Evolutionary conservation across 1,140 invertebrate genomes (phyloP), one percentile per base, ranked within the genome.

Genomic region (Pteromalus puparum): DNA sequence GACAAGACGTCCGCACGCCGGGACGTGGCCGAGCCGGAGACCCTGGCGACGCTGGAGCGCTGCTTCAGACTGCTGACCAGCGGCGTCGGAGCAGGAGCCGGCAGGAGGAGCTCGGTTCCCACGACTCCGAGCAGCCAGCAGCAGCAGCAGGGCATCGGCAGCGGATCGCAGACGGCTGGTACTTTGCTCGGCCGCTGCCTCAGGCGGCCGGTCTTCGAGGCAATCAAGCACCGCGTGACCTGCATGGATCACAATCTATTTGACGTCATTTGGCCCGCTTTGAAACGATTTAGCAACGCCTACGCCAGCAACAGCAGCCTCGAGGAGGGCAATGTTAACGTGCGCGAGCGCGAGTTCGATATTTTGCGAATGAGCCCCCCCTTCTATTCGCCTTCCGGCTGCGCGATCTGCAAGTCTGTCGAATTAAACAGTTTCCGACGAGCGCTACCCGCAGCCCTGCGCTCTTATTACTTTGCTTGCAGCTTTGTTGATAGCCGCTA

Each of bases 231-330:
- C 73, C 94, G 96, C 86, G 91, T 96, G 85, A 97, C 96, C 34
- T 95, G 95, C 91, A 93, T 95, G 87, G 96, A 97, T 91, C 96
- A 97, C 91, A 96, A 96, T 91, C 93, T 97, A 1, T 96, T 97
- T 88, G 96, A 97, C 91, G 93, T 97, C 5, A 95, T 97, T 87
- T 96, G 96, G 96, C 96, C 96, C 9, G 96, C 96, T 67, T 95
- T 97, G 81, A 96, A 96, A 91, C 97, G 96, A 89, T 94, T 94
- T 85, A 94, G 92, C 89, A 94, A 93, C 86, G 89, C 94, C 28
- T 93, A 93, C 10, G 88, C 87, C 72, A 89, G 87, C 18, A 86
- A 82, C 30, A 90, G 85, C 75, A 86, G 85, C 30, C 86, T 87
- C 13, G 85, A 87, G 18, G 86, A 68, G 53, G 81, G 86, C 18